A percentile compares a stretch with the other conserved stretches of the same genome.
Conservation (phyloP, 2,888 invertebrate genomes). For the Zele albiditarsus region DNA sequence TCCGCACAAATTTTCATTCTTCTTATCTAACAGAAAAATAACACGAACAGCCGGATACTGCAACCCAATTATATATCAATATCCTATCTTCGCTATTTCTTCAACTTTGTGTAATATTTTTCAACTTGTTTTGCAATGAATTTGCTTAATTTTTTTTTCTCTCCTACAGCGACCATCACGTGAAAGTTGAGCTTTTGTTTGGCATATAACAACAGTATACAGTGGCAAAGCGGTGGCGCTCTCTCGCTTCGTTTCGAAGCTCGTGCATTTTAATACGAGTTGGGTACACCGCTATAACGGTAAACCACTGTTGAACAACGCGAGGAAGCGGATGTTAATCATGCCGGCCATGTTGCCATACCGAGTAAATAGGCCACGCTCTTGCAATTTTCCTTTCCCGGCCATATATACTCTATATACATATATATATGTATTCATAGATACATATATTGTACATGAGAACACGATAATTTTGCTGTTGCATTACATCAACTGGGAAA, state of each 20-base stretch:
- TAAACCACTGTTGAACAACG: constrained; percentile 49
- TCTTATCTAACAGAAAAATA: not conserved
- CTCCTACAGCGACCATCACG: not conserved
- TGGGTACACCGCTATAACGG: constrained; percentile 38
- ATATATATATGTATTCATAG: not conserved
- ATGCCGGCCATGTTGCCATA: constrained; percentile 47
- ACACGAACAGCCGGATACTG: not conserved
- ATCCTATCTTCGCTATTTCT: not conserved
- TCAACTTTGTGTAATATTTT: constrained; percentile 11
- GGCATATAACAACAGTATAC: constrained; percentile 30
- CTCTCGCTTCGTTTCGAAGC: constrained; percentile 40
- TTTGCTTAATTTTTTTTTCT: constrained; percentile 1
- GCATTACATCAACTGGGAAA: constrained; percentile 19
- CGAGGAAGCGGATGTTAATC: constrained; percentile 52
- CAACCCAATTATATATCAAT: not conserved
- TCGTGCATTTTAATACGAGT: constrained; percentile 44
- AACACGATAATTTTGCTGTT: constrained; percentile 36
- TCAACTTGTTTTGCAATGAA: constrained; percentile 22
- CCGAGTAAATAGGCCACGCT: constrained; percentile 47
- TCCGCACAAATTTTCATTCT: not conserved
- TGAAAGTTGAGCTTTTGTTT: constrained; percentile 41
- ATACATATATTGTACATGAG: not conserved
- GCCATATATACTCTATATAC: not conserved
- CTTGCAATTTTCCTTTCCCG: constrained; percentile 31
- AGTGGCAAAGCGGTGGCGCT: constrained; percentile 27